These are phyloP conservation scores for Zosterops borbonicus DNA, from an alignment of 2,113 vertebrate genomes.

Conservation along the genomic window DNA sequence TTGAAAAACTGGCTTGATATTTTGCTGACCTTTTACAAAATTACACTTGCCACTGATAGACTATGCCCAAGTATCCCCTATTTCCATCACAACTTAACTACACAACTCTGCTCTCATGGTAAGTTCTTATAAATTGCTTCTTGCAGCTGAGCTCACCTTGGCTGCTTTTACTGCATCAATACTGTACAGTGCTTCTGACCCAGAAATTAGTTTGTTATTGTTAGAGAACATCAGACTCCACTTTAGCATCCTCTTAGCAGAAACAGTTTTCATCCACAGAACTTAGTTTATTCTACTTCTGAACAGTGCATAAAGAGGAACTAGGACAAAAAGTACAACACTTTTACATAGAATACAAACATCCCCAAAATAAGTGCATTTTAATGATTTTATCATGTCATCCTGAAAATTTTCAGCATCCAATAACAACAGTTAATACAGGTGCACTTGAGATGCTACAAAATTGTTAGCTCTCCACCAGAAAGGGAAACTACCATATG, in stretches of 20 bases:
- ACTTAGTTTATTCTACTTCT: background rate
- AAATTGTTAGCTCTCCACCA: background rate
- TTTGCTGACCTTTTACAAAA: slow-evolving; percentile 12
- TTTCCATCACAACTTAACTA: background rate
- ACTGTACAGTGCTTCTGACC: background rate
- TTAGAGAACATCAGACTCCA: slow-evolving; percentile 32
- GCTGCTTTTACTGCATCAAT: background rate
- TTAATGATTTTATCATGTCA: accelerated
- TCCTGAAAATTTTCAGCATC: background rate
- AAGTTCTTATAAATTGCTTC: background rate
- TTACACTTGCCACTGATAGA: background rate
- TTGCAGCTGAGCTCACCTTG: slow-evolving; percentile 3
- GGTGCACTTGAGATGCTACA: background rate
- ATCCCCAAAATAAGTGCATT: accelerated
- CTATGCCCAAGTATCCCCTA: background rate
- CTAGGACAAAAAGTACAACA: background rate
- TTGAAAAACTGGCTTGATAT: background rate
- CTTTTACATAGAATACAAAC: background rate
- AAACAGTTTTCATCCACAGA: slow-evolving; percentile 39
- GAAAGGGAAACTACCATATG: background rate
- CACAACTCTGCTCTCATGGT: background rate
- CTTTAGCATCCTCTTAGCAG: background rate
- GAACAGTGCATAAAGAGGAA: background rate
- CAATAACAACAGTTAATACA: background rate
- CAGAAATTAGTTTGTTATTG: background rate